Evolutionary conservation across 2,113 vertebrate genomes (phyloP).

Genomic region (Turdus rufiventris): DNA sequence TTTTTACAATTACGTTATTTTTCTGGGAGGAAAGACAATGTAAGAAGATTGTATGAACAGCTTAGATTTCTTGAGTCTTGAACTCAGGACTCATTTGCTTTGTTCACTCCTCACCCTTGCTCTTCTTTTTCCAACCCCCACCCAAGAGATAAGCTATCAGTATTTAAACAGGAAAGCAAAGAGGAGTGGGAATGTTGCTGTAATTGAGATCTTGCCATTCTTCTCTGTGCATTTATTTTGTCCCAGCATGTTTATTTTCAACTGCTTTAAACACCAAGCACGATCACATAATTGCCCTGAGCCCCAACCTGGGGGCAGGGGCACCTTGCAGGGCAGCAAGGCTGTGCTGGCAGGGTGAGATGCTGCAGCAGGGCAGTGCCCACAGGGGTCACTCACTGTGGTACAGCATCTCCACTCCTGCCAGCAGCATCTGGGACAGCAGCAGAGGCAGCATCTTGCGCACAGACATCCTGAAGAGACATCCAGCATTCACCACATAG

Average conservation of each 20-base stretch:
- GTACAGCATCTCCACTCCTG: background rate
- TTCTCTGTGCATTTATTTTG: background rate
- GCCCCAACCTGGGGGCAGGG: fast-evolving
- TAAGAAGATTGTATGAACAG: background rate
- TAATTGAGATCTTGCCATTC: background rate
- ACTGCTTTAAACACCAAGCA: background rate
- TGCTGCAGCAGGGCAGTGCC: background rate
- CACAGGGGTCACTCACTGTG: fast-evolving
- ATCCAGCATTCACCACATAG: fast-evolving
- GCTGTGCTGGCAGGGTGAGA: fast-evolving
- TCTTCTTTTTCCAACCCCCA: background rate
- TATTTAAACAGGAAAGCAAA: background rate
- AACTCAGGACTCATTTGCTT: background rate
- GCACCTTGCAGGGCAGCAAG: background rate
- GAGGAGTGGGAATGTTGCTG: background rate
- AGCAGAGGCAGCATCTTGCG: fast-evolving
- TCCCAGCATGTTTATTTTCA: background rate
- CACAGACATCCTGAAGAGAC: background rate
- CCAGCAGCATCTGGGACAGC: background rate
- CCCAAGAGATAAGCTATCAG: background rate
- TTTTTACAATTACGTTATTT: background rate
- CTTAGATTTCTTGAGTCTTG: background rate
- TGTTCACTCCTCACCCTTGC: background rate
- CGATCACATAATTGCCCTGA: background rate
- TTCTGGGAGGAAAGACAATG: background rate